These are phyloP conservation scores for Sitobion miscanthi DNA, from an alignment of 1,140 invertebrate genomes.

Conservation along the genomic window DNA sequence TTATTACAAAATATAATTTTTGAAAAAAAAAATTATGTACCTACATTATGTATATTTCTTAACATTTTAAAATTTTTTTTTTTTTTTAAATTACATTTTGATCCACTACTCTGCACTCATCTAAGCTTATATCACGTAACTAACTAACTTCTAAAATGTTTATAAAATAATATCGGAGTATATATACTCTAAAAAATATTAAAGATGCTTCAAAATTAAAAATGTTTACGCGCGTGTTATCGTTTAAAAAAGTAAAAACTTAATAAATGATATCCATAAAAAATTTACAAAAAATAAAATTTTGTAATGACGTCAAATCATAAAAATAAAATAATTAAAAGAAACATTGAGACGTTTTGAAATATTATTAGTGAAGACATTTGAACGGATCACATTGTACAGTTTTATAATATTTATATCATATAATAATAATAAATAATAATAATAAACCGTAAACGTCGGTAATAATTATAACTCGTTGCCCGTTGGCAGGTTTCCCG, in stretches of 20 bases:
- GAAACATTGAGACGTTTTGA: background rate
- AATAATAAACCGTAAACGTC: background rate
- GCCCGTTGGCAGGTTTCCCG: background rate
- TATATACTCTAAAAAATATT: background rate
- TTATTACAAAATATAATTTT: too few relatives aligned
- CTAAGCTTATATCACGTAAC: too few relatives aligned
- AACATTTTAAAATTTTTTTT: too few relatives aligned
- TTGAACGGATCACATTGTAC: background rate
- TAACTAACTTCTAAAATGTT: background rate
- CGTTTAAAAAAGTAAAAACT: background rate
- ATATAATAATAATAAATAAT: background rate
- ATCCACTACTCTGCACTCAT: too few relatives aligned
- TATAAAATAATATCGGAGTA: background rate
- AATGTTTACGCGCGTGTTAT: background rate
- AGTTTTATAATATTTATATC: too few relatives aligned
- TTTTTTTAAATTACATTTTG: too few relatives aligned
- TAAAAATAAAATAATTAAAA: background rate
- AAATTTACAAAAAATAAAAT: background rate
- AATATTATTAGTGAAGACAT: too few relatives aligned
- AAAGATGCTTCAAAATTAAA: background rate
- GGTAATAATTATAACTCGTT: background rate
- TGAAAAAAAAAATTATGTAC: too few relatives aligned
- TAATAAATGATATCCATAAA: background rate
- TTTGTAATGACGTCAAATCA: background rate
- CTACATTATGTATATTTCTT: too few relatives aligned